phyloP scores from a whole-genome alignment of 2,888 invertebrate genomes.

The Polyommatus iphigenia region DNA sequence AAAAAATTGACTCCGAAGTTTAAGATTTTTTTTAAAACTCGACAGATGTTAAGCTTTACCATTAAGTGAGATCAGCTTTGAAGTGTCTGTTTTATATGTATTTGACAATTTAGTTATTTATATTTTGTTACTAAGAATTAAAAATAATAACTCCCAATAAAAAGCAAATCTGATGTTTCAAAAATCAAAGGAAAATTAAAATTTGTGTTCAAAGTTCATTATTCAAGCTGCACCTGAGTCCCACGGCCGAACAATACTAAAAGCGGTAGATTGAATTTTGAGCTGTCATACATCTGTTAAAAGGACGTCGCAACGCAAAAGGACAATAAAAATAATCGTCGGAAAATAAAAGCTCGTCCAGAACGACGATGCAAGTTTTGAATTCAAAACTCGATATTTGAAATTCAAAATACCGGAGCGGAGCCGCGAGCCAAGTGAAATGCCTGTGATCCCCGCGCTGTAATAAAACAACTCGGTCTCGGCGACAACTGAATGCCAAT shows the following conservation, averaged over 20 bases:
- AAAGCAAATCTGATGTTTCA: no score
- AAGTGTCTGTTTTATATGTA: no score
- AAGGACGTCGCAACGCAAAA: conserved; percentile 32
- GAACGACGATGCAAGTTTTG: conserved; percentile 63
- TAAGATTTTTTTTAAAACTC: no score
- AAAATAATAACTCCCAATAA: no score
- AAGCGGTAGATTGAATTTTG: conserved; percentile 1
- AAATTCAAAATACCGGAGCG: conserved; percentile 72
- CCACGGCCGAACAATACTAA: not conserved
- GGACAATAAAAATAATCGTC: conserved; percentile 40
- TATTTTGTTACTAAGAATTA: no score
- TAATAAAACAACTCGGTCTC: conserved; percentile 66
- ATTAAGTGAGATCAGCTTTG: no score
- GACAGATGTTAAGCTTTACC: no score
- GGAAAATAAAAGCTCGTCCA: conserved; percentile 48
- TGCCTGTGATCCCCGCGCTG: conserved; percentile 58
- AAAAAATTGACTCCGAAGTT: no score
- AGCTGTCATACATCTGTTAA: conserved; percentile 27
- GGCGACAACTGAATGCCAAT: conserved; percentile 64
- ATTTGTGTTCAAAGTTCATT: not conserved
- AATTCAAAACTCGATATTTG: conserved; percentile 76
- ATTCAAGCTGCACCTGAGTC: not conserved
- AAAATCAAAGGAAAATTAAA: not conserved
- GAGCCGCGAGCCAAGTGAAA: conserved; percentile 50
- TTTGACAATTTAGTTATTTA: no score